These are phyloP conservation scores for Eucera pruinosa DNA, from an alignment of 2,888 invertebrate genomes.

Conservation along the genomic window DNA sequence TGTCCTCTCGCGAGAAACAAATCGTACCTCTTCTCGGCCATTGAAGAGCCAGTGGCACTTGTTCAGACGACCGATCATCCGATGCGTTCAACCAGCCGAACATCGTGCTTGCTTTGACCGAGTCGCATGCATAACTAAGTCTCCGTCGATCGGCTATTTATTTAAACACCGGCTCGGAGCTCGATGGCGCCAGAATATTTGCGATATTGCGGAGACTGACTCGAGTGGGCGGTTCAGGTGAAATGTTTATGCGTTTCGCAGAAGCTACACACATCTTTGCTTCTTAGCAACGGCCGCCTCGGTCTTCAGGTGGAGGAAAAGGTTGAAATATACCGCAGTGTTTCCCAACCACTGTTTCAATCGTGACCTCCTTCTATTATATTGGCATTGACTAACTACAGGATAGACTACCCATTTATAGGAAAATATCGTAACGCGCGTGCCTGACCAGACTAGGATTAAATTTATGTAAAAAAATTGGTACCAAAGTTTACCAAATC, in stretches of 20 bases:
- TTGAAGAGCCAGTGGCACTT: constrained; percentile 41
- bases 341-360: too few relatives aligned
- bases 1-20: constrained; percentile 37
- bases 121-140: constrained; percentile 59
- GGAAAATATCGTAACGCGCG: too few relatives aligned
- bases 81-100: constrained; percentile 21
- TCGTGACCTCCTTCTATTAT: too few relatives aligned
- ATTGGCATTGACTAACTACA: too few relatives aligned
- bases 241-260: constrained; percentile 42
- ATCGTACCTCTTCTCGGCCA: constrained; percentile 31
- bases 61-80: constrained; percentile 23
- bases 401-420: too few relatives aligned
- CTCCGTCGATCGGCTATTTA: constrained; percentile 50
- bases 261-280: constrained; percentile 5
- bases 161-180: constrained; percentile 30
- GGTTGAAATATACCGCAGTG: too few relatives aligned
- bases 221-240: constrained; percentile 53
- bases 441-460: too few relatives aligned
- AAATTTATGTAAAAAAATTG: too few relatives aligned
- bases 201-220: constrained; percentile 53
- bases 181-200: constrained; percentile 56
- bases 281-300: too few relatives aligned
- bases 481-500: too few relatives aligned
- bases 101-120: constrained; percentile 27
- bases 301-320: not conserved